These are phyloP conservation scores for Oreonectes daqikongensis DNA, from an alignment of 2,797 vertebrate genomes.

Conservation along the genomic window DNA sequence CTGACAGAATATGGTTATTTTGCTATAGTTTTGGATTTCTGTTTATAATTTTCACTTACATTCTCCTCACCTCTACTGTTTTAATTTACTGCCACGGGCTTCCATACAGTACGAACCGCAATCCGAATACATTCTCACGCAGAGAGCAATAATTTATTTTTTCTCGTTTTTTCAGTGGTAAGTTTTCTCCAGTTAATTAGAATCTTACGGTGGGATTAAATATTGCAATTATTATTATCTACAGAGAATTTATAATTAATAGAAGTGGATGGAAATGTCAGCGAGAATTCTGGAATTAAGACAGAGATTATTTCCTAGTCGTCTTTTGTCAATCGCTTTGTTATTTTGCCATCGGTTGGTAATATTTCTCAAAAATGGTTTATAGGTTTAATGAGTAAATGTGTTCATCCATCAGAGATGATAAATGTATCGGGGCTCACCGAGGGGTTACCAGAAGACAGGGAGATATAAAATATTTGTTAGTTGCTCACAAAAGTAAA, in stretches of 20 bases:
- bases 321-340: conserved; percentile 2
- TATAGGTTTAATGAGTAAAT: conserved; percentile 1
- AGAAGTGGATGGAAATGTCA: conserved; percentile 62
- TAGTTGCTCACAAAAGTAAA: no score
- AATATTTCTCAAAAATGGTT: conserved; percentile 28
- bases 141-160: conserved; percentile 58
- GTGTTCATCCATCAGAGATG: conserved; percentile 11
- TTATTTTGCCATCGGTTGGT: conserved; percentile 6
- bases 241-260: conserved; percentile 61
- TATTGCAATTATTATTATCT: conserved; percentile 70
- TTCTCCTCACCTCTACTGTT: neutral
- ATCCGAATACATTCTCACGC: conserved; percentile 8
- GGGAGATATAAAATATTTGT: no score
- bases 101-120: neutral
- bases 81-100: neutral
- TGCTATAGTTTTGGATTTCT: conserved; percentile 16
- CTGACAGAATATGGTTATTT: conserved; percentile 10
- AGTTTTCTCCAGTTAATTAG: conserved; percentile 69
- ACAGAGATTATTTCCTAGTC: conserved; percentile 26
- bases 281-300: conserved; percentile 58
- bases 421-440: neutral
- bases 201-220: conserved; percentile 69
- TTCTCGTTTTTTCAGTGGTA: conserved; percentile 62
- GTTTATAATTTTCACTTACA: neutral
- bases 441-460: neutral